Evolutionary conservation across 2,888 invertebrate genomes (phyloP), one percentile per base, ranked within the genome.

Genomic region (Ophraella communa): DNA sequence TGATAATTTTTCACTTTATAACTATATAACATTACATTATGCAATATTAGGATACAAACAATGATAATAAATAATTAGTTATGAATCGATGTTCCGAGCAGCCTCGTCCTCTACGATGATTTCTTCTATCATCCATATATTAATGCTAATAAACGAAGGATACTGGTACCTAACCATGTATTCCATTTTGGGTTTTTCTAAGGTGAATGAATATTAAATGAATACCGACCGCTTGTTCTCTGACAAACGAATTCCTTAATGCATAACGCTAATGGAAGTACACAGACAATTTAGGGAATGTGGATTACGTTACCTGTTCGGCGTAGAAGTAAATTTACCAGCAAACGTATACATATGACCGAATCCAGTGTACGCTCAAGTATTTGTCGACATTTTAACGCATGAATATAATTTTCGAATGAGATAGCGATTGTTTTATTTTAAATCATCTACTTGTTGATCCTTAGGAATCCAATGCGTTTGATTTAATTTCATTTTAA

Each of bases 241-340:
- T 11, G n/a, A 47, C 14, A 2, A 23, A 23, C 47, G 17, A 21
- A 47, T 47, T 47, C 21, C 47, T 11, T 10, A 45, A 20, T 47
- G 11, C 47, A 23, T 23, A 47, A 47, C 47, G 47, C 23, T 47
- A 23, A 47, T 21, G 47, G 23, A 47, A 45, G 23, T 45, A 45
- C 45, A 45, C 45, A 20, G 23, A 21, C 47, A 47, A 47, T 47
- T 47, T 23, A 4, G 23, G 23, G 47, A 47, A 47, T 47, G 23
- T 20, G 21, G 20, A n/a, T 47, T 20, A 47, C 1, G 23, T 21
- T n/a, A 47, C 5, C 11, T 47, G 20, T 20, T 47, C 21, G 20
- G 5, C 11, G 7, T 11, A 14, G 23, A 2, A 47, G 47, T n/a
- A 39, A 39, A 20, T n/a, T 47, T 20, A 47, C 20, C 47, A 7